A percentile compares a stretch with the other conserved stretches of the same genome.
These are phyloP conservation scores for Ptychoptera contaminata DNA, from an alignment of 2,888 invertebrate genomes.

Conservation along the genomic window DNA sequence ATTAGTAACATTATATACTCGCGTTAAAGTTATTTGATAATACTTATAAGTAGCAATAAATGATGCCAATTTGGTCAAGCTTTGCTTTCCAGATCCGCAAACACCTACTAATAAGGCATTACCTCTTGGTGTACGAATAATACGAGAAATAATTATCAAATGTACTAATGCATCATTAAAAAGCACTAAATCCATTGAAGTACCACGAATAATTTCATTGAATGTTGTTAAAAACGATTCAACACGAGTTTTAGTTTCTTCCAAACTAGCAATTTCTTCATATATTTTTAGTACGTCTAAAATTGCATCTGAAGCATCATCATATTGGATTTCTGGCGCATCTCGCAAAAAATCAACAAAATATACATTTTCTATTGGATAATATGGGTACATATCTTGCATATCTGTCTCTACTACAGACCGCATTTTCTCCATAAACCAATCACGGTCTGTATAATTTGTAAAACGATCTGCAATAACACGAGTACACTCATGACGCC, in stretches of 20 bases:
- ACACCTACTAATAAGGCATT: conserved; percentile 69
- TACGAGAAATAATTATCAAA: conserved; percentile 61
- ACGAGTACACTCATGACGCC: conserved; percentile 65
- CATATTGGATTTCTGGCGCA: conserved; percentile 56
- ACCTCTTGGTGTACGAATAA: conserved; percentile 57
- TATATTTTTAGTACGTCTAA: conserved; percentile 68
- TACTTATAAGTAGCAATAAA: conserved; percentile 61
- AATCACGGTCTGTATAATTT: conserved; percentile 38
- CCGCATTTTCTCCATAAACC: conserved; percentile 49
- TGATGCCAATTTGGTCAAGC: conserved; percentile 60
- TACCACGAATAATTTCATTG: conserved; percentile 61
- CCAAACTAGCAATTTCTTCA: conserved; percentile 60
- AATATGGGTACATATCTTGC: conserved; percentile 27
- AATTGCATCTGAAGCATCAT: conserved; percentile 56
- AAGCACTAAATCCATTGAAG: conserved; percentile 57
- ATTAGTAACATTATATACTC: conserved; percentile 56
- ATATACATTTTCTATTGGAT: conserved; percentile 41
- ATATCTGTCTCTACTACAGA: conserved; percentile 32
- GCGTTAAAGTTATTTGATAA: conserved; percentile 64
- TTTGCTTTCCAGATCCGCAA: conserved; percentile 76
- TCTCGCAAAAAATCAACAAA: conserved; percentile 67
- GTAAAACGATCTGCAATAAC: conserved; percentile 66
- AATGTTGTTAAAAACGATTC: conserved; percentile 52
- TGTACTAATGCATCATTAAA: conserved; percentile 72
- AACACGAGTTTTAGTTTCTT: conserved; percentile 43